Base-by-base conservation (phyloP, 2,113 vertebrate genomes). In the Brachyistius frenatus region DNA sequence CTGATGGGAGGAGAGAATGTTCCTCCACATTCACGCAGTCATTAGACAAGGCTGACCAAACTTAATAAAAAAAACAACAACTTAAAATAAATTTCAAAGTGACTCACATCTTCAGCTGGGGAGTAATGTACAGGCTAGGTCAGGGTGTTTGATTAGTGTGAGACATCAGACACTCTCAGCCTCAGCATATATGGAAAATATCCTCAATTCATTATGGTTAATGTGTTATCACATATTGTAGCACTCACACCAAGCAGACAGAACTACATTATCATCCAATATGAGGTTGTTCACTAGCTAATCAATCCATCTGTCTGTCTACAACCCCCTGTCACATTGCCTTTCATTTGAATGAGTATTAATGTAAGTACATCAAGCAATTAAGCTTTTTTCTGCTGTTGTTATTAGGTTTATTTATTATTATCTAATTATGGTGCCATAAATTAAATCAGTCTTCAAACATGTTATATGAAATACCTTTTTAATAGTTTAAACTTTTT, bases 21-120 rank as follows among this genome's bases (percentile, higher is more conserved):
- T 23, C 23, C 23, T 23, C 23, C 23, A 23, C 23, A 23, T 23
- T 23, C 23, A 23, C 1, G 33, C 55, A n/a, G 37, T 44, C 50
- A 37, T 67, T 75, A 67, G 49, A 63, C 7, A 62, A 53, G 53
- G 47, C 10, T 58, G 36, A 5, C 9, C 3, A 5, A 56, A 44
- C 8, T 13, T 16, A 60, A 41, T 41, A 23, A 23, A 23, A 23
- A 23, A 23, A 23, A 23, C 1, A 23, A 23, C 1, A 23, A 23
- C 23, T 23, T 23, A 23, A 23, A 23, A 23, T 23, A 3, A 9
- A 41, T 54, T 58, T 61, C 31, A 64, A 73, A 10, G 32, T 47
- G 47, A 39, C 41, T 33, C 31, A 66, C 55, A 39, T 10, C 23
- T 66, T 50, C 32, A 35, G 23, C 7, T 37, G 50, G 13, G 5